These are phyloP conservation scores for Hermodice carunculata DNA, from an alignment of 2,888 invertebrate genomes.

Conservation along the genomic window DNA sequence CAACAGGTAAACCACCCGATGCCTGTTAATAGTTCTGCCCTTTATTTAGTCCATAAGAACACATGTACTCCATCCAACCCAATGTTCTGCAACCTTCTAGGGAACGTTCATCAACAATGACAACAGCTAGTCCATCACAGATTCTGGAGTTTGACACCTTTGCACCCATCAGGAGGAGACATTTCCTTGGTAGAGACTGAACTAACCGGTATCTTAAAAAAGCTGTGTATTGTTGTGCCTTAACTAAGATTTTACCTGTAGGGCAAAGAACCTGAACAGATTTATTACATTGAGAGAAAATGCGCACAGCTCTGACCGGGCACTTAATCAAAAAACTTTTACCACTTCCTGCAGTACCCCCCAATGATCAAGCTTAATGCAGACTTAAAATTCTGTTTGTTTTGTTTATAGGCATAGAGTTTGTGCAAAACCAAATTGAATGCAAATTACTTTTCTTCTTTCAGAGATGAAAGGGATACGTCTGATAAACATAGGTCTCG, in stretches of 20 bases:
- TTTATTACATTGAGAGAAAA: not conserved
- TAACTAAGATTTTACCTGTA: not conserved
- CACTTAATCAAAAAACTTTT: not conserved
- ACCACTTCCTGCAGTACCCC: not conserved
- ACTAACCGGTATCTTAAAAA: not conserved
- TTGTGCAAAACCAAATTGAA: not conserved
- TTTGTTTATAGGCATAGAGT: not conserved
- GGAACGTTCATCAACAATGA: conserved; percentile 1
- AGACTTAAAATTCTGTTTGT: not conserved
- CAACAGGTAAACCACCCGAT: conserved; percentile 38
- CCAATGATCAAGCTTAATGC: not conserved
- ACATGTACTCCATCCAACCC: conserved; percentile 19
- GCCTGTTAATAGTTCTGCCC: conserved; percentile 13
- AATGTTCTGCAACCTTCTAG: not conserved
- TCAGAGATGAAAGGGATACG: conserved; percentile 28
- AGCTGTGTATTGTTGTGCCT: conserved; percentile 1
- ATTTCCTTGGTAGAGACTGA: not conserved
- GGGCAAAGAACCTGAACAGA: conserved; percentile 1
- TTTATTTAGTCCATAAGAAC: not conserved
- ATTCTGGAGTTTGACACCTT: not conserved
- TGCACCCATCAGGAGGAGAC: not conserved
- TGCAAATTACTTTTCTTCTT: conserved; percentile 18
- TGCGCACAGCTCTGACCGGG: not conserved
- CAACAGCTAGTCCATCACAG: not conserved
- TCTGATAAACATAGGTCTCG: conserved; percentile 23